phyloP scores from a whole-genome alignment of 2,797 vertebrate species.

The Protosalanx chinensis region DNA sequence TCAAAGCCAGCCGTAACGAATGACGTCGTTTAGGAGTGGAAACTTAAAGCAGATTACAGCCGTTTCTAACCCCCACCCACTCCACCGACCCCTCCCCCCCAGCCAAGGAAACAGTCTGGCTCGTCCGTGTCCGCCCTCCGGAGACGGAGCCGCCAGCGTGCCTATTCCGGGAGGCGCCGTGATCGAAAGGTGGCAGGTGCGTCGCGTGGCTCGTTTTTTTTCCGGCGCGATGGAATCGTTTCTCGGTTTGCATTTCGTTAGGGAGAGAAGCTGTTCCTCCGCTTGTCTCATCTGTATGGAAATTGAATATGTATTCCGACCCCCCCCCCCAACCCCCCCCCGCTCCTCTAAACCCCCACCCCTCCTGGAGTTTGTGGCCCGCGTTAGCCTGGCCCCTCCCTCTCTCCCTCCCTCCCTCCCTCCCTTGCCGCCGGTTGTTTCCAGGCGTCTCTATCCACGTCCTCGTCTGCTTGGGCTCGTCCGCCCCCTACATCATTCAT shows the following conservation, averaged over 20 bases:
- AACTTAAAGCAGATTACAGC: constrained; percentile 43
- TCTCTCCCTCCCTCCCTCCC: too few relatives aligned
- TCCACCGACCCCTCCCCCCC: constrained; percentile 16
- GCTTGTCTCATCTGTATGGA: constrained; percentile 64
- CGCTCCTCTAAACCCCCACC: too few relatives aligned
- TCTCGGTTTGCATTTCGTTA: constrained; percentile 67
- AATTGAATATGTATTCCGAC: constrained; percentile 58
- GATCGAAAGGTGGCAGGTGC: constrained; percentile 46
- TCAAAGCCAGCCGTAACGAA: constrained; percentile 60
- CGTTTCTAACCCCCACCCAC: constrained; percentile 18
- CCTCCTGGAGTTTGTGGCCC: too few relatives aligned
- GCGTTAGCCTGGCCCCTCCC: too few relatives aligned
- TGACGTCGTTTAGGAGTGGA: constrained; percentile 44
- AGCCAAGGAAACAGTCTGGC: constrained; percentile 39
- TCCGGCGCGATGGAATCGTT: constrained; percentile 54
- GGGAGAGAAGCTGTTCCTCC: constrained; percentile 50
- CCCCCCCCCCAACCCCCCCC: neutral
- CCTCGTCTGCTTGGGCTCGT: neutral
- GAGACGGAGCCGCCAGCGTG: constrained; percentile 39
- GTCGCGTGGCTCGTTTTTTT: constrained; percentile 51
- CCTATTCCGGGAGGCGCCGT: constrained; percentile 42
- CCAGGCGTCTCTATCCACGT: neutral
- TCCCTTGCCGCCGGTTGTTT: too few relatives aligned
- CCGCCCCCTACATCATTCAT: too few relatives aligned
- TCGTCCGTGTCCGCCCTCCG: constrained; percentile 34